These are phyloP conservation scores for Rhyacichthys aspro DNA, from an alignment of 2,797 vertebrate species.

Conservation along the genomic window DNA sequence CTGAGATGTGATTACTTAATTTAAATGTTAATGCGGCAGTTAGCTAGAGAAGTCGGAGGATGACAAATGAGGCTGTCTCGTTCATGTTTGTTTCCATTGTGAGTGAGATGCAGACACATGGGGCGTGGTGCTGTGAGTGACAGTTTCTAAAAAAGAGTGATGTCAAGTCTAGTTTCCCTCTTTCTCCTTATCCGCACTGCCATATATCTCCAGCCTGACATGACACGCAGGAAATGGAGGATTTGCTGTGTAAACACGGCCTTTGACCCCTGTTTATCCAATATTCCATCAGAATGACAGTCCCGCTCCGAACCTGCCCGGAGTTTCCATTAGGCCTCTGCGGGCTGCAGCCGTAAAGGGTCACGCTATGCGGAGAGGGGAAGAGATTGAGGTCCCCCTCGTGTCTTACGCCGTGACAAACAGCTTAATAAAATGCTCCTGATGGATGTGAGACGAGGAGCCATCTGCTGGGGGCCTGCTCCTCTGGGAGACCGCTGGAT, in stretches of 20 bases:
- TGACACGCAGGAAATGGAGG: conserved; percentile 57
- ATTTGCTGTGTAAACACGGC: conserved; percentile 67
- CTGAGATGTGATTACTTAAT: conserved; percentile 43
- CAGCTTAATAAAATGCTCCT: conserved; percentile 54
- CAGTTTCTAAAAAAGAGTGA: conserved; percentile 23
- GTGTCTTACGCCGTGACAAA: conserved; percentile 56
- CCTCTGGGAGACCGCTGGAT: conserved; percentile 41
- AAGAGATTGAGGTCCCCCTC: conserved; percentile 51
- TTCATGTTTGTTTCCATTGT: conserved; percentile 23
- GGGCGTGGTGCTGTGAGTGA: conserved; percentile 8
- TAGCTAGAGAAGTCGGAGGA: conserved; percentile 32
- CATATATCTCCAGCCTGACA: conserved; percentile 42
- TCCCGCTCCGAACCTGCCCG: conserved; percentile 17
- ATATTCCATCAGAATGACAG: conserved; percentile 60
- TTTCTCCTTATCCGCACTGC: conserved; percentile 13
- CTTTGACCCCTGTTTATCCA: conserved; percentile 59
- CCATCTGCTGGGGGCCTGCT: conserved; percentile 35
- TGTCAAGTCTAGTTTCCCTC: conserved; percentile 23
- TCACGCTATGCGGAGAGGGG: conserved; percentile 41
- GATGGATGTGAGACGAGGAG: conserved; percentile 38
- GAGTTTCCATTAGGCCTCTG: conserved; percentile 50
- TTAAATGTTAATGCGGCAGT: conserved; percentile 69
- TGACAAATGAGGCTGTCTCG: conserved; percentile 33
- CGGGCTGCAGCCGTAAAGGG: conserved; percentile 21
- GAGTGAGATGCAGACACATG: conserved; percentile 14